phyloP scores from a whole-genome alignment of 1,140 invertebrate species.

The Drosophila mauritiana region DNA sequence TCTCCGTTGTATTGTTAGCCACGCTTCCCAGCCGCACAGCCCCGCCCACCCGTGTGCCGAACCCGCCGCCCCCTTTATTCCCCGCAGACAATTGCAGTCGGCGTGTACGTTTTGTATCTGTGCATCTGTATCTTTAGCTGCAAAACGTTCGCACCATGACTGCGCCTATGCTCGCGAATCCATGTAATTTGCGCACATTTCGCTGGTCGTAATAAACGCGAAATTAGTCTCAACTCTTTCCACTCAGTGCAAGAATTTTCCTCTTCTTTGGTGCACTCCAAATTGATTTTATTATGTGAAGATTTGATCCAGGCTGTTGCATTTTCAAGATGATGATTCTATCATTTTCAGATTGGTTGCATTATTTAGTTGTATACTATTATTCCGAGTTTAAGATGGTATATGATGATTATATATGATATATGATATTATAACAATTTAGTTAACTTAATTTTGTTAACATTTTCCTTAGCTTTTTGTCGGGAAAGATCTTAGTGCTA shows the following conservation, averaged over 20 bases:
- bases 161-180: conserved; percentile 30
- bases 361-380: conserved; percentile 1
- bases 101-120: conserved; percentile 42
- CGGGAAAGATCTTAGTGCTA: no score
- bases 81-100: conserved; percentile 65
- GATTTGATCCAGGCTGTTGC: conserved; percentile 31
- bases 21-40: conserved; percentile 23
- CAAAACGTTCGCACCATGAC: conserved; percentile 28
- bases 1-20: conserved; percentile 47
- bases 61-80: not conserved
- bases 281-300: conserved; percentile 68
- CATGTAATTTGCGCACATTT: conserved; percentile 68
- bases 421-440: not conserved
- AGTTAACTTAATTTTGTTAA: no score
- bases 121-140: conserved; percentile 39
- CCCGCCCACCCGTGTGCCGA: not conserved
- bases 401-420: no score
- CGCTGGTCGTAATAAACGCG: conserved; percentile 52
- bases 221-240: conserved; percentile 67
- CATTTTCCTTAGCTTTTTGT: no score
- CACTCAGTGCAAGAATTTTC: conserved; percentile 45
- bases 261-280: conserved; percentile 42
- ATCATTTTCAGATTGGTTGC: not conserved
- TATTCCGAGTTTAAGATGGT: not conserved
- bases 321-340: conserved; percentile 1